Evolutionary conservation across 2,888 invertebrate species (phyloP), one percentile per base, ranked within the genome.

Genomic region (Hofmannophila pseudospretella): DNA sequence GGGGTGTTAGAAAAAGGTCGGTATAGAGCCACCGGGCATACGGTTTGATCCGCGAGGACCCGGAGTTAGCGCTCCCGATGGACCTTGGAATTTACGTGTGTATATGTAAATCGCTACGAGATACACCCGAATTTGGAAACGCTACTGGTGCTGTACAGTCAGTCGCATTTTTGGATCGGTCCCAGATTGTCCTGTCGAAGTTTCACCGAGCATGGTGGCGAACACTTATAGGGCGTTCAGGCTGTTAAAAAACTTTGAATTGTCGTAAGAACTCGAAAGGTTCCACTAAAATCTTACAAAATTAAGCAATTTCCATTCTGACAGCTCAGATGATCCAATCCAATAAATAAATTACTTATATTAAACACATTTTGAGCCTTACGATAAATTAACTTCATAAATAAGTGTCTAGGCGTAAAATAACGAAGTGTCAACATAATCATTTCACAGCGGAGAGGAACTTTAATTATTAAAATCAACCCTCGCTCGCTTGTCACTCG

Each of bases 91-190:
- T 56, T 58, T 56, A 56, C 53, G 54, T 49, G 50, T 45, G 51
- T 56, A 45, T 54, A 60, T 61, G 62, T 55, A 58, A 62, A 61
- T 59, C 55, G 49, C 19, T 29, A 40, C 31, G 34, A 51, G 49
- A 52, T 45, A 49, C 49, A 16, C 44, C 33, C 36, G 30, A 26
- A 36, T 38, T 30, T n/a, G 35, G 36, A 39, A 39, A 39, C 20
- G 20, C 5, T 20, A 41, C 38, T 33, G 22, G 29, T 31, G n/a
- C 9, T 12, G 35, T 38, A 32, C 31, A 22, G 22, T 38, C 34
- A 11, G 4, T 4, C n/a, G 5, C 8, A 23, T 20, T 3, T 20
- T 20, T 7, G n/a, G n/a, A n/a, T n/a, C n/a, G n/a, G n/a, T n/a
- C n/a, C n/a, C n/a, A n/a, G n/a, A n/a, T n/a, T n/a, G n/a, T n/a